These are phyloP conservation scores for Colletes gigas DNA, from an alignment of 1,140 invertebrate species.

Conservation along the genomic window DNA sequence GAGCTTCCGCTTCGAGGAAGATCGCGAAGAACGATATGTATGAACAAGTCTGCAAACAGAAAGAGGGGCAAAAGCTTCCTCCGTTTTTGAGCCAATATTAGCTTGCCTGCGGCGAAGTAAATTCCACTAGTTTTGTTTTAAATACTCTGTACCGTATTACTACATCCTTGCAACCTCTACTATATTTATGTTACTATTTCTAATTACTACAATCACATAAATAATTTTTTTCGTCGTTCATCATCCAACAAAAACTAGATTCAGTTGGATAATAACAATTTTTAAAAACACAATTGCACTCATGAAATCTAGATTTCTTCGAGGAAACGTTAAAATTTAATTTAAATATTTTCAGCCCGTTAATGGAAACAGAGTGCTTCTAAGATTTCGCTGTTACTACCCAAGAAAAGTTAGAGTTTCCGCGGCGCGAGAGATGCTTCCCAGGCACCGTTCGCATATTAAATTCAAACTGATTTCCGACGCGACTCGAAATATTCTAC, in stretches of 20 bases:
- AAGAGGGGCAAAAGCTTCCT: neutral
- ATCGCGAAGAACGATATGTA: constrained; percentile 14
- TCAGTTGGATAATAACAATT: too few species aligned
- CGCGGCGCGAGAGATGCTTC: neutral
- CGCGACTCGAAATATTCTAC: neutral
- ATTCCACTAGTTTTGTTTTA: neutral
- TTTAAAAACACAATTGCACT: too few species aligned
- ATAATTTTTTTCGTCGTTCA: too few species aligned
- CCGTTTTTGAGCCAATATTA: constrained; percentile 8
- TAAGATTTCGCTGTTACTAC: too few species aligned
- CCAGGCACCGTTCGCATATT: neutral
- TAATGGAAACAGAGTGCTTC: too few species aligned
- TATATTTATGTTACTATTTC: too few species aligned
- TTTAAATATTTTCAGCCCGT: too few species aligned
- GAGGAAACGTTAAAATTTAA: too few species aligned
- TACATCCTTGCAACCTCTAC: neutral
- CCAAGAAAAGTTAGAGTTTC: too few species aligned
- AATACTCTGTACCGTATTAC: constrained; percentile 2
- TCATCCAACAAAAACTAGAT: too few species aligned
- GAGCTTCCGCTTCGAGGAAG: neutral
- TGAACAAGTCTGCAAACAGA: constrained; percentile 21
- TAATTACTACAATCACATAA: too few species aligned
- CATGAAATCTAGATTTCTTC: too few species aligned
- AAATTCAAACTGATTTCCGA: neutral
- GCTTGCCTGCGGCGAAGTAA: constrained; percentile 7